A percentile compares a stretch with the other conserved stretches of the same genome.
phyloP scores from a whole-genome alignment of 2,113 vertebrate species.

The Podarcis raffonei region DNA sequence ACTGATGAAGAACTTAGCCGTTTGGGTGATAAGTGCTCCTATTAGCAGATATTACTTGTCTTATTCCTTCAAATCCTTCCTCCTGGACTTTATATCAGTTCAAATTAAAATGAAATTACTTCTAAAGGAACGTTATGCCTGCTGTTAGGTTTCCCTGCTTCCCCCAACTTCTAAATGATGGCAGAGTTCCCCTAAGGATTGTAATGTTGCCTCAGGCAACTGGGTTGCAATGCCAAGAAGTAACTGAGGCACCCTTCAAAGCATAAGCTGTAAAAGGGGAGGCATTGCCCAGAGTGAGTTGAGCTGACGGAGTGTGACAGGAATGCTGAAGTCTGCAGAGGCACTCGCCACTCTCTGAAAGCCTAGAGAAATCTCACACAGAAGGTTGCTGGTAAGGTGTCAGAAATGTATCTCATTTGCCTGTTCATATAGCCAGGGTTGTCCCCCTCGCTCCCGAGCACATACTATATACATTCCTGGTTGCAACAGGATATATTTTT shows the following conservation, averaged over 20 bases:
- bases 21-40: neutral
- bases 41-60: slow-evolving; percentile 18
- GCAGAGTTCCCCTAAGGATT: slow-evolving; percentile 44
- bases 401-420: neutral
- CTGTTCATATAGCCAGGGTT: neutral
- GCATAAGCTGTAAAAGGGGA: slow-evolving; percentile 38
- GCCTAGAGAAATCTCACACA: neutral
- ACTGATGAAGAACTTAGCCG: slow-evolving; percentile 18
- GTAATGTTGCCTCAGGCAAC: slow-evolving; percentile 16
- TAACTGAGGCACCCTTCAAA: slow-evolving; percentile 49
- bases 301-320: slow-evolving; percentile 33
- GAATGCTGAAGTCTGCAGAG: neutral
- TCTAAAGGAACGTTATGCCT: slow-evolving; percentile 33
- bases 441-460: no score
- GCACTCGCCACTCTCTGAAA: slow-evolving; percentile 1
- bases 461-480: accelerated
- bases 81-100: slow-evolving; percentile 33
- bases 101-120: slow-evolving; percentile 34
- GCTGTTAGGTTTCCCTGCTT: slow-evolving; percentile 25
- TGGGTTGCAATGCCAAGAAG: slow-evolving; percentile 28
- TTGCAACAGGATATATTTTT: slow-evolving; percentile 14
- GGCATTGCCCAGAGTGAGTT: slow-evolving; percentile 44
- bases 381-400: neutral
- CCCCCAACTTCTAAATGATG: slow-evolving; percentile 32
- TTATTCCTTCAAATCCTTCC: slow-evolving; percentile 35